phyloP scores from a whole-genome alignment of 1,140 invertebrate species.

The Bicyclus anynana region DNA sequence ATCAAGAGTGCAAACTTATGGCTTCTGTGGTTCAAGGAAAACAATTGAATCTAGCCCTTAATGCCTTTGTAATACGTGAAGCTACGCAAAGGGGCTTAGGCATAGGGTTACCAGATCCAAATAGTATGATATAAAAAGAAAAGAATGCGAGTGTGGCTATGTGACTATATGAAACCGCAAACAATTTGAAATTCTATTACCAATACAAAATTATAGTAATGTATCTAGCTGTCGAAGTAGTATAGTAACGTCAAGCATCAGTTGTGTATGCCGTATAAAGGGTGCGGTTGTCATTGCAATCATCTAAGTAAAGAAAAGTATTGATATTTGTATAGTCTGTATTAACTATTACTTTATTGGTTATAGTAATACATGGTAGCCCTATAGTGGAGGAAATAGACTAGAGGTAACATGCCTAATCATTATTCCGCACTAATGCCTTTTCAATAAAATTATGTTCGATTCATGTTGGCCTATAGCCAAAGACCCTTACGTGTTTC shows the following conservation, averaged over 20 bases:
- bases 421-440: too few relatives aligned
- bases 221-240: too few relatives aligned
- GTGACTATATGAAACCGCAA: too few relatives aligned
- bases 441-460: constrained; percentile 18
- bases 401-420: constrained; percentile 3
- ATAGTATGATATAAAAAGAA: not conserved
- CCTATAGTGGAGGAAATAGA: not conserved
- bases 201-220: too few relatives aligned
- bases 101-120: not conserved
- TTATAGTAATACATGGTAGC: not conserved
- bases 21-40: not conserved
- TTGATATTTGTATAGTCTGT: too few relatives aligned
- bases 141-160: not conserved
- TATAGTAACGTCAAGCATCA: too few relatives aligned
- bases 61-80: not conserved
- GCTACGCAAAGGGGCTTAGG: not conserved
- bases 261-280: too few relatives aligned
- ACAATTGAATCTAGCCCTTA: constrained; percentile 1
- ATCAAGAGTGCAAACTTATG: not conserved
- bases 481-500: constrained; percentile 16
- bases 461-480: constrained; percentile 19
- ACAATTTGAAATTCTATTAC: too few relatives aligned
- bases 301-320: too few relatives aligned
- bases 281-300: too few relatives aligned
- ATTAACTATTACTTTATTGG: too few relatives aligned